Evolutionary conservation across 2,113 vertebrate species (phyloP), one percentile per base, ranked within the genome.

Genomic region (Dissostichus mawsoni): DNA sequence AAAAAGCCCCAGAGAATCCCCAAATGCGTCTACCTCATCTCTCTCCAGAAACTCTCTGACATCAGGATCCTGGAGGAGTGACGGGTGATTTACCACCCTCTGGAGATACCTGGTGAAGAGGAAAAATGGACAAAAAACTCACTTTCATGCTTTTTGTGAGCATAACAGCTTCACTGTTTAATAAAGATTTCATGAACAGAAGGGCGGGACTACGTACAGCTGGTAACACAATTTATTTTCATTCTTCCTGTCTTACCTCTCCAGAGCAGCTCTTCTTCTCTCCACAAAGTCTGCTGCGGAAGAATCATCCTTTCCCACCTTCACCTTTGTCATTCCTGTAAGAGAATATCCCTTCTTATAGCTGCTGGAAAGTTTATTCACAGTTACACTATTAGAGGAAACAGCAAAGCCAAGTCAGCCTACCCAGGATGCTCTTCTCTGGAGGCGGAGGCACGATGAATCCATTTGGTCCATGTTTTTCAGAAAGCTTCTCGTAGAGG

Each of bases 241-340:
- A 29, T 29, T 29, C 29, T 29, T 29, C 29, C 29, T 3, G 3
- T 51, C 44, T 55, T 82, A 98, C 98, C 98, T 97, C 94, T 99
- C 98, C 25, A 99, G 90, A 87, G 98, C 96, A 1, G 97, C 97
- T 91, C 98, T 95, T 81, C 98, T 95, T 85, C 97, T 96, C 88
- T 99, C 98, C 8, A 98, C 94, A 93, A 99, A 99, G 92, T 99
- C 98, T 44, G 94, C 95, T 69, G 97, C 98, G 0, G 98, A 99
- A 25, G 97, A 97, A 72, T 99, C 98, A 85, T 99, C 98, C 84
- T 99, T 99, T 23, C 98, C 98, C 76, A 99, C 98, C 93, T 99
- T 99, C 76, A 99, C 94, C 95, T 99, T 99, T 57, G 98, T 99
- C 98, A 99, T 99, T 80, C 98, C 98, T 99, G 89, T 44, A 48